A percentile compares a stretch with the other conserved stretches of the same genome.
Evolutionary conservation across 2,888 invertebrate species (phyloP).

Genomic region (Miltochrista miniata): DNA sequence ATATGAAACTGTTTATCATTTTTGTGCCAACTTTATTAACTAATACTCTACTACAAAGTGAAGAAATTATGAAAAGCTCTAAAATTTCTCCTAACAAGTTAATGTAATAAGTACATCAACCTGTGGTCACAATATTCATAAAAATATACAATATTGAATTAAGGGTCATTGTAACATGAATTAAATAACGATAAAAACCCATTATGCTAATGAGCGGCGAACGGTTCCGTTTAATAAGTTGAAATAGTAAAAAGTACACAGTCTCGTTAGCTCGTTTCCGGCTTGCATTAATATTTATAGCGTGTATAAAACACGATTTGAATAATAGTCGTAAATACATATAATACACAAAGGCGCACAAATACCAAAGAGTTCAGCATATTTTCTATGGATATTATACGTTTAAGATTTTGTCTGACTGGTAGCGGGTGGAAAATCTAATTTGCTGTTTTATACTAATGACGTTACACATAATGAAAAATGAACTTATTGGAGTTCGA

Average conservation of each 20-base stretch:
- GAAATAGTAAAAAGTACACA: constrained; percentile 27
- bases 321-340: constrained; percentile 15
- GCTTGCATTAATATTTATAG: constrained; percentile 22
- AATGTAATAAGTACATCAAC: no score
- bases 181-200: constrained; percentile 29
- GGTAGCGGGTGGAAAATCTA: neutral
- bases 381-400: constrained; percentile 1
- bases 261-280: constrained; percentile 29
- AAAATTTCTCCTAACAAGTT: no score
- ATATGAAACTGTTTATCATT: no score
- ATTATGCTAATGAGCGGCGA: constrained; percentile 29
- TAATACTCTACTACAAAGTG: no score
- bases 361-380: neutral
- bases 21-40: no score
- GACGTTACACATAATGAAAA: no score
- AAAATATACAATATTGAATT: constrained; percentile 1
- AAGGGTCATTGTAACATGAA: constrained; percentile 9
- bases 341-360: constrained; percentile 1
- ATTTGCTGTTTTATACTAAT: no score
- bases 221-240: constrained; percentile 21
- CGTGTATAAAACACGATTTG: constrained; percentile 16
- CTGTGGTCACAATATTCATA: no score
- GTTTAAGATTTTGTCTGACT: neutral
- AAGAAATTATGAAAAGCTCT: no score
- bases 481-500: no score